Base-by-base conservation (phyloP, 2,113 vertebrate species). In the Rissa tridactyla region DNA sequence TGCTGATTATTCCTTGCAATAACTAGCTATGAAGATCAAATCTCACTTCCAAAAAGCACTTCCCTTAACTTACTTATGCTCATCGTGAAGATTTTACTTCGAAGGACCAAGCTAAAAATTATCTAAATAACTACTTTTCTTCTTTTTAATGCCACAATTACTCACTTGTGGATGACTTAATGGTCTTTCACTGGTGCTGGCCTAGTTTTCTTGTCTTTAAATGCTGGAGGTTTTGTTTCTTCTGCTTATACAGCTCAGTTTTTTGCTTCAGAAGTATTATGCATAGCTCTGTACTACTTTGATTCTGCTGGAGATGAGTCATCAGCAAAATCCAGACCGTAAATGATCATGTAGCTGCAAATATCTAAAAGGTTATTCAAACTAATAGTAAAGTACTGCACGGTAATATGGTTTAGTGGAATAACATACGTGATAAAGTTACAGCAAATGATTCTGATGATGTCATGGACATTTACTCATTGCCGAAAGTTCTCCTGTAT, bases 281-380 rank as follows among this genome's bases (percentile, higher is more conserved):
- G 66, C 29, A 79, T 49, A 91, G 10, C 49, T 93, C 47, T 65
- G 21, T 65, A 54, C 34, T 49, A 54, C 87, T 92, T 66, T 65
- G 70, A 89, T 84, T 92, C 36, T 92, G 25, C 54, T 79, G 20
- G 12, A 92, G 36, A 94, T 92, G 86, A 96, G 73, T 91, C 86
- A 95, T 49, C 88, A 92, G 54, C 70, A 95, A 95, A 89, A 87
- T 72, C 25, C 40, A 82, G 73, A 90, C 51, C 10, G 0, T 72
- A 89, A 88, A 76, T 61, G 26, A 76, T 87, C 30, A 44, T 19
- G 13, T 49, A 71, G 26, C 73, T 88, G 61, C 62, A 86, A 83
- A 81, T 82, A 84, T 44, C 52, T 76, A 72, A 91, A 92, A 91
- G 44, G 34, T 69, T 92, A 27, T 68, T 92, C 21, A 84, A 64